These are phyloP conservation scores for Ophraella communa DNA, from an alignment of 2,888 invertebrate genomes.

Conservation along the genomic window DNA sequence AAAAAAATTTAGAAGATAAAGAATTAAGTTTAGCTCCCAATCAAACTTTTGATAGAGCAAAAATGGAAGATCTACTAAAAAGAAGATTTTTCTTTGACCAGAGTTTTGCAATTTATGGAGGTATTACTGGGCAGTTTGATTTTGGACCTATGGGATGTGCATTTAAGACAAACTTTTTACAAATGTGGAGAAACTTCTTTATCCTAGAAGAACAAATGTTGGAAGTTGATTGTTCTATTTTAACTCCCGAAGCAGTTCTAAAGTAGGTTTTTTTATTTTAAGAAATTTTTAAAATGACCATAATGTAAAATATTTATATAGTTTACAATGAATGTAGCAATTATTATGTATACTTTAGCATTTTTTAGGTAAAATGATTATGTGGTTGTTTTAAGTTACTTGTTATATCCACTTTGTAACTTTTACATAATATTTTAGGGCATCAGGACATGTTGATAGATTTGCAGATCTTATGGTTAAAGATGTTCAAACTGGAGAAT, in stretches of 20 bases:
- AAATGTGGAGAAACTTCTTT: conserved; percentile 94
- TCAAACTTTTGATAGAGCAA: conserved; percentile 84
- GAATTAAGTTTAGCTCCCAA: conserved; percentile 81
- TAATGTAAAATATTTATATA: no score
- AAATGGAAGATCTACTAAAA: conserved; percentile 97
- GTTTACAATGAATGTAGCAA: no score
- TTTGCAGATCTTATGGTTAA: conserved; percentile 99
- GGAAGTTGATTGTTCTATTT: conserved; percentile 96
- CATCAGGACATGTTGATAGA: conserved; percentile 98
- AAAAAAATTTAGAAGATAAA: conserved; percentile 91
- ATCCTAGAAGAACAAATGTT: conserved; percentile 98
- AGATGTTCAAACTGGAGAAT: conserved; percentile 94
- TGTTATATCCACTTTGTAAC: background rate
- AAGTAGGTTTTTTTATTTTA: conserved; percentile 64
- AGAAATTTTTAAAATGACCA: background rate
- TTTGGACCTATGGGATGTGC: conserved; percentile 99
- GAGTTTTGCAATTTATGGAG: conserved; percentile 99
- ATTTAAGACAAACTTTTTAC: conserved; percentile 92
- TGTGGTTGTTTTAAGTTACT: no score
- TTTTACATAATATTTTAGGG: conserved; percentile 61
- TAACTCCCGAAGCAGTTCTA: conserved; percentile 96
- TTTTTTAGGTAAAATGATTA: no score
- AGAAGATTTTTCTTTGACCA: conserved; percentile 98
- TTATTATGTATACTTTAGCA: no score
- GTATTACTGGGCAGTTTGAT: conserved; percentile 92